Percentiles rank a stretch among this genome's conserved stretches.
Conservation (phyloP, 2,113 vertebrate species). For the Prionailurus viverrinus region DNA sequence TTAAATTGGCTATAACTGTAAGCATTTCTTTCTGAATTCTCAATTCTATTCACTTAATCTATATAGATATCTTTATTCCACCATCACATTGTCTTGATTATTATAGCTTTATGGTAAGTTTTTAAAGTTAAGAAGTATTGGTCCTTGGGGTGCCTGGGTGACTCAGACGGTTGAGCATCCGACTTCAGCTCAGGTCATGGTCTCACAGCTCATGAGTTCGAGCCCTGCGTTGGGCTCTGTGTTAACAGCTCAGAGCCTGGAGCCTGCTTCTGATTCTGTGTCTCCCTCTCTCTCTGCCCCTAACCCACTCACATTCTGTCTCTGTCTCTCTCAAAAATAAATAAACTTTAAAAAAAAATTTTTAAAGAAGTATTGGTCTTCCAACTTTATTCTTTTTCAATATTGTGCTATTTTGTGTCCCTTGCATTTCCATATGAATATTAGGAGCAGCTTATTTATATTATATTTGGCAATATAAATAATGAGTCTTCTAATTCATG, state of each 20-base stretch:
- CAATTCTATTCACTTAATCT: not conserved
- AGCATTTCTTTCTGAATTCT: not conserved
- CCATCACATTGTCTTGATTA: not conserved
- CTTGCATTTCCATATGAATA: not conserved
- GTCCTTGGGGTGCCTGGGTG: too few relatives aligned
- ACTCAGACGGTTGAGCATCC: too few relatives aligned
- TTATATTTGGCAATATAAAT: not conserved
- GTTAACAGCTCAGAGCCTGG: too few relatives aligned
- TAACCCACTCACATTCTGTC: too few relatives aligned
- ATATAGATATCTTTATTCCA: not conserved
- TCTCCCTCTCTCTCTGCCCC: too few relatives aligned
- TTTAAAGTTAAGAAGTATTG: not conserved
- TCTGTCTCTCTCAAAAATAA: too few relatives aligned
- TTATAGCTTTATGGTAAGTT: not conserved
- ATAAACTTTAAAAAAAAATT: too few relatives aligned
- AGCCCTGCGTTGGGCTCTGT: too few relatives aligned
- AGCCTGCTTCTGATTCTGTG: too few relatives aligned
- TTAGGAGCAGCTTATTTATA: not conserved
- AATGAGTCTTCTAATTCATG: not conserved
- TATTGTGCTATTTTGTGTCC: not conserved
- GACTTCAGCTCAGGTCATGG: too few relatives aligned
- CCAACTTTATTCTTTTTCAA: not conserved
- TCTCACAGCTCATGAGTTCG: too few relatives aligned
- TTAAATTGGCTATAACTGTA: not conserved
- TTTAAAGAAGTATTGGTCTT: not conserved